A percentile compares a stretch with the other conserved stretches of the same genome.
Evolutionary conservation across 2,113 vertebrate species (phyloP).

Genomic region (Sclerurus mexicanus): DNA sequence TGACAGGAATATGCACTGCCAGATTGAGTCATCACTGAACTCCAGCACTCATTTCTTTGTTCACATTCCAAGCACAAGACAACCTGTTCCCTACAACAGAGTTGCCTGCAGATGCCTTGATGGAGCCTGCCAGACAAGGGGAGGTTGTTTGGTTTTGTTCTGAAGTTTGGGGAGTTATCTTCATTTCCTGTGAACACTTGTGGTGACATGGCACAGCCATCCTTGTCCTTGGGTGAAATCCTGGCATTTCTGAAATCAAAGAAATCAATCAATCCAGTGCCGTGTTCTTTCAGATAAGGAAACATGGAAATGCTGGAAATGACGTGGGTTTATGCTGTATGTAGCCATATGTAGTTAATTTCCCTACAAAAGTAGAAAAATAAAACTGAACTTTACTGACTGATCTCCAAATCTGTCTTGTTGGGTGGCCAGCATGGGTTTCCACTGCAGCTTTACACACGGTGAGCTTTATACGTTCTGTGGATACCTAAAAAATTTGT

Average conservation of each 20-base stretch:
- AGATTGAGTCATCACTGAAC: neutral
- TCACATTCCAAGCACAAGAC: neutral
- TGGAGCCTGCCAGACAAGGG: neutral
- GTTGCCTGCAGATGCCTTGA: neutral
- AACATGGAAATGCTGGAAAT: neutral
- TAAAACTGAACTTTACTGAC: neutral
- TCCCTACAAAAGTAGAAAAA: neutral
- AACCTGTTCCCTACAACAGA: neutral
- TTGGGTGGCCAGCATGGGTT: neutral
- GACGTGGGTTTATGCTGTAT: neutral
- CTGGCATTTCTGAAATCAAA: neutral
- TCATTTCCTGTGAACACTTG: neutral
- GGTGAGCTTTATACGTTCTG: neutral
- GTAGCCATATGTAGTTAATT: neutral
- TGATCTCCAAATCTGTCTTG: neutral
- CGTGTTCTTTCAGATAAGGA: neutral
- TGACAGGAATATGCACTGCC: neutral
- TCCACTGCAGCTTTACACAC: neutral
- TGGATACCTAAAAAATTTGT: neutral
- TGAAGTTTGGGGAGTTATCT: neutral
- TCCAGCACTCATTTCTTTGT: neutral
- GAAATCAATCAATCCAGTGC: neutral
- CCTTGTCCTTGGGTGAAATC: neutral
- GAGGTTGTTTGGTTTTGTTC: neutral
- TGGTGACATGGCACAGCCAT: neutral